Evolutionary conservation across 2,888 invertebrate genomes (phyloP).

Genomic region (Drosophila falleni): DNA sequence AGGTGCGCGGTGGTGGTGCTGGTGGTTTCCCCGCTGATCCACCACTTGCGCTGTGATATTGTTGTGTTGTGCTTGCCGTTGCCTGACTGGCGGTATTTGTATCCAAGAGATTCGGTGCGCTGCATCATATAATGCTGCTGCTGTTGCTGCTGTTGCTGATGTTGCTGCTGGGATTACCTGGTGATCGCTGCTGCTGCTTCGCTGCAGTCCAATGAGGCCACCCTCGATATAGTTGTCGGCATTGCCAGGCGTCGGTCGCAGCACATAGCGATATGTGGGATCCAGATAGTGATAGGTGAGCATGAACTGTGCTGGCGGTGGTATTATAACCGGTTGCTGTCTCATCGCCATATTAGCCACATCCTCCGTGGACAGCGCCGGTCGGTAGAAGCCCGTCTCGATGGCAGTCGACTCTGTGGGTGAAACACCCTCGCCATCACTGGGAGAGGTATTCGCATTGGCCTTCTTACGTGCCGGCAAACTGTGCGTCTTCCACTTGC

Average conservation of each 20-base stretch:
- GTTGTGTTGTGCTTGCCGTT: conserved; percentile 46
- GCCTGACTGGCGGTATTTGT: conserved; percentile 61
- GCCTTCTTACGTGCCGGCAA: conserved; percentile 94
- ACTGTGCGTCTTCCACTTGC: conserved; percentile 96
- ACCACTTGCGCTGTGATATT: conserved; percentile 60
- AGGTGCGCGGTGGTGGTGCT: conserved; percentile 82
- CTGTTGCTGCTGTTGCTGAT: conserved; percentile 82
- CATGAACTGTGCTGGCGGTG: conserved; percentile 86
- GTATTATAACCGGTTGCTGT: conserved; percentile 78
- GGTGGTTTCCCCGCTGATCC: conserved; percentile 71
- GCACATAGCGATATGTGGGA: conserved; percentile 90
- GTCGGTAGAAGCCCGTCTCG: conserved; percentile 88
- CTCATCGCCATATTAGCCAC: conserved; percentile 85
- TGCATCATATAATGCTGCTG: conserved; percentile 87
- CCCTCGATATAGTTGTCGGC: conserved; percentile 89
- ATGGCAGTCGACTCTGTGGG: conserved; percentile 84
- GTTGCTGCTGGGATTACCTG: conserved; percentile 58
- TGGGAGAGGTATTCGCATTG: conserved; percentile 87
- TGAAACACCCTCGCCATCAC: conserved; percentile 86
- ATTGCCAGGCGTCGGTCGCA: conserved; percentile 89
- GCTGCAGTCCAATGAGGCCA: conserved; percentile 83
- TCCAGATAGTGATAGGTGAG: conserved; percentile 90
- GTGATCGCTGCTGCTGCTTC: conserved; percentile 87
- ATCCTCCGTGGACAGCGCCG: conserved; percentile 93
- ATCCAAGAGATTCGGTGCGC: conserved; percentile 86